phyloP scores from a whole-genome alignment of 2,888 invertebrate species.

The Diplolepis rosae region DNA sequence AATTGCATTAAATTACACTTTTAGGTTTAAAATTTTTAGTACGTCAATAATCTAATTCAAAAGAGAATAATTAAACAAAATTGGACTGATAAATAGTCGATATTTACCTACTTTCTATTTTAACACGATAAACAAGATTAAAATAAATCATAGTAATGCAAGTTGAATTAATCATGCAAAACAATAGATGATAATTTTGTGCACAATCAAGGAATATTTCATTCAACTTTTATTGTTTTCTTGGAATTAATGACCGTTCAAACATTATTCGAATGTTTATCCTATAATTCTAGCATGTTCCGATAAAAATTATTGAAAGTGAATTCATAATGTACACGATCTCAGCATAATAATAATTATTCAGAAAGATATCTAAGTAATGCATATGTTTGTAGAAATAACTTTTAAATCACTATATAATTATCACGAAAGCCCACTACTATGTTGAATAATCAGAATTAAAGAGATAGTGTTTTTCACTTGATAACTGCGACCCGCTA shows the following conservation, averaged over 20 bases:
- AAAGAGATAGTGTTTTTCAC: slow-evolving; percentile 9
- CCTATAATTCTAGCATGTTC: background rate
- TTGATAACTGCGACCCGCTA: background rate
- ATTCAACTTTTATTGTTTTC: background rate
- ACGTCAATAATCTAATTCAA: too few species aligned
- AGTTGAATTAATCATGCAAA: background rate
- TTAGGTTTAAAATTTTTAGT: too few species aligned
- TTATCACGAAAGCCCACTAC: background rate
- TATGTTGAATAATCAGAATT: background rate
- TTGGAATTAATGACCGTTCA: background rate
- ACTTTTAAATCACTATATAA: background rate
- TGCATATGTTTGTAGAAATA: background rate
- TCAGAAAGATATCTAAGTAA: background rate
- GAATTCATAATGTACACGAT: slow-evolving; percentile 11
- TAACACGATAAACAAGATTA: background rate
- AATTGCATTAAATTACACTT: background rate
- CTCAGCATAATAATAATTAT: background rate
- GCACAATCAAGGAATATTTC: background rate
- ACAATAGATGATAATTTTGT: background rate
- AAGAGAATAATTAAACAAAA: background rate
- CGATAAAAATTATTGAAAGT: slow-evolving; percentile 1
- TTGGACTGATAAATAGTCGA: background rate
- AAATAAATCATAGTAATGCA: background rate
- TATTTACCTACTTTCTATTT: slow-evolving; percentile 23
- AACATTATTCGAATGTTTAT: background rate